Conservation (phyloP, 2,888 invertebrate species). For the Lasioglossum figueresi region DNA sequence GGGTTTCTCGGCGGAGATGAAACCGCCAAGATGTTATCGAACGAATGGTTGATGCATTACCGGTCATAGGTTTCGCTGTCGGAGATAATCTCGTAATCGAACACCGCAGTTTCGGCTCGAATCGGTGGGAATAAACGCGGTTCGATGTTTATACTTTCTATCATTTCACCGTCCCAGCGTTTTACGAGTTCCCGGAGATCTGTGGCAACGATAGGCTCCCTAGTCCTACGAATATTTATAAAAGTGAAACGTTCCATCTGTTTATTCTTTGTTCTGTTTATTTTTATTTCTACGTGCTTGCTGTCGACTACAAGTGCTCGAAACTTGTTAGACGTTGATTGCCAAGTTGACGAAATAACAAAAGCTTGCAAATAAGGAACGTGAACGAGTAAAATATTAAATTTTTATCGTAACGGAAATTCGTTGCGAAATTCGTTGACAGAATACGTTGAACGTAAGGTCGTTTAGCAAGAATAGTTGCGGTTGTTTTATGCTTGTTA, state of each 20-base stretch:
- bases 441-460: too few relatives aligned
- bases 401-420: too few relatives aligned
- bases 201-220: neutral
- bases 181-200: neutral
- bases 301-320: neutral
- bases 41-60: neutral
- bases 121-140: neutral
- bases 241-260: neutral
- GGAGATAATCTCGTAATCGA: neutral
- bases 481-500: neutral
- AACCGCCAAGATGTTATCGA: neutral
- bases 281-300: neutral
- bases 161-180: neutral
- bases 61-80: neutral
- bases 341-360: neutral
- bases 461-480: neutral
- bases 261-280: too few relatives aligned
- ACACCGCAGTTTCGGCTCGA: neutral
- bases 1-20: slow-evolving; percentile 6
- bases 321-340: too few relatives aligned
- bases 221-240: neutral
- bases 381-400: too few relatives aligned
- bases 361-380: too few relatives aligned
- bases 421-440: too few relatives aligned
- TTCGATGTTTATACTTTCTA: neutral